A percentile compares a stretch with the other conserved stretches of the same genome.
Evolutionary conservation across 2,888 invertebrate genomes (phyloP).

Genomic region (Volucella zonaria): DNA sequence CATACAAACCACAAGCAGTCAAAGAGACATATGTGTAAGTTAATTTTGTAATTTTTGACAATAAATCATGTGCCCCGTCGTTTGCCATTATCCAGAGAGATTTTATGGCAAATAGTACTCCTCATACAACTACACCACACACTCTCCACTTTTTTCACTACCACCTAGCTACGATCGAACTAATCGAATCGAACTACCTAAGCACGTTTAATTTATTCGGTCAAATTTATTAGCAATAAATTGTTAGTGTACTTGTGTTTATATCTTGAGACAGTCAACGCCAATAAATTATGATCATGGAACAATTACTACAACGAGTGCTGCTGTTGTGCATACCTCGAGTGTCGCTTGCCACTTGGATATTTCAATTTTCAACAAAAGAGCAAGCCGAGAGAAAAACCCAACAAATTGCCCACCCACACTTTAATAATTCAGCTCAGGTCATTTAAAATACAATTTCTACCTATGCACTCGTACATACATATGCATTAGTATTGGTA

Average conservation of each 20-base stretch:
- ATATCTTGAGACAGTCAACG: conserved; percentile 43
- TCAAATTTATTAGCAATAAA: conserved; percentile 61
- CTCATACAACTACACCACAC: background rate
- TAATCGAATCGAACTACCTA: conserved; percentile 35
- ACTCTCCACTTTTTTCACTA: background rate
- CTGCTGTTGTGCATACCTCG: conserved; percentile 43
- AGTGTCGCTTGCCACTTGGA: conserved; percentile 33
- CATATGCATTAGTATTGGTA: too few species aligned
- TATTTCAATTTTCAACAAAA: conserved; percentile 21
- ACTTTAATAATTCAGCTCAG: conserved; percentile 48
- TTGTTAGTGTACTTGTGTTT: conserved; percentile 42
- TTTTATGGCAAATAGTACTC: conserved; percentile 25
- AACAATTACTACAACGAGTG: conserved; percentile 15
- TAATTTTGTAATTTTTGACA: conserved; percentile 48
- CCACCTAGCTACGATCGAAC: conserved; percentile 17
- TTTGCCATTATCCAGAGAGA: conserved; percentile 14
- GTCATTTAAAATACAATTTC: conserved; percentile 47
- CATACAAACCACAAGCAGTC: background rate
- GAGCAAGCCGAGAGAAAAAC: background rate
- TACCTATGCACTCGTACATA: too few species aligned
- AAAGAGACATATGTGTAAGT: background rate
- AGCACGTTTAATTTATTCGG: conserved; percentile 68
- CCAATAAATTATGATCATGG: conserved; percentile 62
- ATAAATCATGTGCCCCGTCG: conserved; percentile 60
- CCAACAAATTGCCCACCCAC: conserved; percentile 48